Evolutionary conservation across 2,888 invertebrate genomes (phyloP), one percentile per base, ranked within the genome.

Genomic region (Sinhomidia bicolor): DNA sequence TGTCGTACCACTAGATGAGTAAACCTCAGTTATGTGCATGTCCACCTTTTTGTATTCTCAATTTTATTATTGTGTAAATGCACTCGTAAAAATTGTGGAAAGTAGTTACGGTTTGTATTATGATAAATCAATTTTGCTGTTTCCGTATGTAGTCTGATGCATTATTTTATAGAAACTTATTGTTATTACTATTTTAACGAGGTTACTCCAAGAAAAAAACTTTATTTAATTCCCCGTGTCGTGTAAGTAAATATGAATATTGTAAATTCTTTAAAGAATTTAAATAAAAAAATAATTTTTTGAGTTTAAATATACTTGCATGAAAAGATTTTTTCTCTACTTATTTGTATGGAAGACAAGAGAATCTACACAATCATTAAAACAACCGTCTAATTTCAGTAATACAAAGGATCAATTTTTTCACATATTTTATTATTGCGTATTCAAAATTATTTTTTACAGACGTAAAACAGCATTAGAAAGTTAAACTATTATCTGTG

Each of bases 1-100:
- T 86, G 81, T 83, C 60, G 89, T 89, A 88, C 89, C 85, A 60
- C 26, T 90, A 29, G 91, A 91, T 26, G 92, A 92, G 90, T 92
- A 90, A 54, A 54, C 12, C 47, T 47, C 4, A 60, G n/a, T 29
- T 1, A 6, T 9, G 36, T 68, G 68, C 36, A 68, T 71, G 20
- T 44, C 44, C 71, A 74, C 71, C 71, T 23, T 74, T 74, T 74
- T 74, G 71, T 74, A 74, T 74, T 74, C 71, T 74, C 41, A 41
- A 44, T 12, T 74, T 74, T 41, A 2, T 32, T 36, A 68, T 17
- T 26, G 14, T 23, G 60, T 12, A 12, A 6, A 26, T 60, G 60
- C 9, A 60, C 10, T 26, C 26, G 10, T n/a, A 10, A 60, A 20
- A 10, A 60, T 26, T 60, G 57, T 57, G 20, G 17, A 57, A 26